Conservation (phyloP, 2,113 vertebrate species). For the Alligator sinensis region DNA sequence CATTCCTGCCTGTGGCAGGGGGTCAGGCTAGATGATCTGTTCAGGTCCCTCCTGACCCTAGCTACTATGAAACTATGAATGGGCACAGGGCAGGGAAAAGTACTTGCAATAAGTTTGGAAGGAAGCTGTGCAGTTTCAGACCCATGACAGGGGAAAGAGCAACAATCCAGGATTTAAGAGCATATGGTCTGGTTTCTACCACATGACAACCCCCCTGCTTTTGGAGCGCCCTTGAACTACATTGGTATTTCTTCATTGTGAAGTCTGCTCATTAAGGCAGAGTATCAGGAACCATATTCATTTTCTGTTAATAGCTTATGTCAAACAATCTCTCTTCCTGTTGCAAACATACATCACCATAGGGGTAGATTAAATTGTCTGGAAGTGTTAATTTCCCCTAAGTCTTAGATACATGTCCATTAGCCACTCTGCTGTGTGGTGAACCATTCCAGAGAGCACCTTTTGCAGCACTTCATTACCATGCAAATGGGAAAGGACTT, state of each 20-base stretch:
- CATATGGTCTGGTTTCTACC: neutral
- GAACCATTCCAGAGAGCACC: neutral
- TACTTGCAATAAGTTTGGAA: no score
- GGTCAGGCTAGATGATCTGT: no score
- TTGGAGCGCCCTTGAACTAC: neutral
- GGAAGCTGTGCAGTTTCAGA: neutral
- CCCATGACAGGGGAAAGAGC: neutral
- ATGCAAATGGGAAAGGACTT: neutral
- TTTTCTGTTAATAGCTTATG: neutral
- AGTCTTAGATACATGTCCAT: neutral
- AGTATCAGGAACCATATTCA: neutral
- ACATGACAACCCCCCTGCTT: neutral
- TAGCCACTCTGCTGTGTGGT: neutral
- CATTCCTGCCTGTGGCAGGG: no score
- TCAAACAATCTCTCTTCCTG: neutral
- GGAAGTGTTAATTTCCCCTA: neutral
- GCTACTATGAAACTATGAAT: no score
- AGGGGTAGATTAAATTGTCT: neutral
- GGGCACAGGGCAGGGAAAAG: no score
- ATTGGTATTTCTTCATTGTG: neutral
- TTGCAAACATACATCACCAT: neutral
- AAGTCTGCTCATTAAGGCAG: neutral
- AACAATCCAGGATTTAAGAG: neutral
- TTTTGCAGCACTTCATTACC: neutral
- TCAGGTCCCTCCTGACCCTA: no score